phyloP scores from a whole-genome alignment of 1,140 invertebrate species.

The Drosophila seguyi region DNA sequence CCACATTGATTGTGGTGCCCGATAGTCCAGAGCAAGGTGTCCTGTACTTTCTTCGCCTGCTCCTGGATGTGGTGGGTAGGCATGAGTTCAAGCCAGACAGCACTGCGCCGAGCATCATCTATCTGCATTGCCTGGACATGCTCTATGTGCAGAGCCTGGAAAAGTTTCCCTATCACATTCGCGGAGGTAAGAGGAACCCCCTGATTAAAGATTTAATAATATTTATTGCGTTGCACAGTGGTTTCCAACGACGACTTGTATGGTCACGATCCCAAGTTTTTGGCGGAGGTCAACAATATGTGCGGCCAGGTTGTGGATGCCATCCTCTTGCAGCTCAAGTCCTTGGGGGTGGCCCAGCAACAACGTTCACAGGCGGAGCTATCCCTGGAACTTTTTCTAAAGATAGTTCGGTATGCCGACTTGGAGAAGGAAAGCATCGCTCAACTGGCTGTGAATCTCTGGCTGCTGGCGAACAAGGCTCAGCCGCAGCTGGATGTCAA shows the following conservation, averaged over 20 bases:
- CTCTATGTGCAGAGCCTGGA: slow-evolving; percentile 75
- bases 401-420: slow-evolving; percentile 90
- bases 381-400: slow-evolving; percentile 90
- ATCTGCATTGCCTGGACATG: slow-evolving; percentile 86
- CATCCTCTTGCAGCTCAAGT: slow-evolving; percentile 90
- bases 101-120: slow-evolving; percentile 87
- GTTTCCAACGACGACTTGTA: slow-evolving; percentile 98
- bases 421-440: slow-evolving; percentile 87
- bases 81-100: slow-evolving; percentile 88
- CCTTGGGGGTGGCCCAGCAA: slow-evolving; percentile 87
- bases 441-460: slow-evolving; percentile 91
- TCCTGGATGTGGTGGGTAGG: slow-evolving; percentile 91
- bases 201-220: background rate
- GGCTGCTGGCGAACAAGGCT: slow-evolving; percentile 90
- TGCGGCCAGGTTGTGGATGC: slow-evolving; percentile 92
- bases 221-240: slow-evolving; percentile 85
- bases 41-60: slow-evolving; percentile 90
- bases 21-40: slow-evolving; percentile 95
- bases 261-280: slow-evolving; percentile 94
- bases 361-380: slow-evolving; percentile 89
- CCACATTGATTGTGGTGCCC: slow-evolving; percentile 93
- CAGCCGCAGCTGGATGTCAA: slow-evolving; percentile 72
- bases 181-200: slow-evolving; percentile 51
- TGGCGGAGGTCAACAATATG: slow-evolving; percentile 92
- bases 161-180: slow-evolving; percentile 78